These are phyloP conservation scores for Rhagologus leucostigma DNA, from an alignment of 2,113 vertebrate genomes.

Conservation along the genomic window DNA sequence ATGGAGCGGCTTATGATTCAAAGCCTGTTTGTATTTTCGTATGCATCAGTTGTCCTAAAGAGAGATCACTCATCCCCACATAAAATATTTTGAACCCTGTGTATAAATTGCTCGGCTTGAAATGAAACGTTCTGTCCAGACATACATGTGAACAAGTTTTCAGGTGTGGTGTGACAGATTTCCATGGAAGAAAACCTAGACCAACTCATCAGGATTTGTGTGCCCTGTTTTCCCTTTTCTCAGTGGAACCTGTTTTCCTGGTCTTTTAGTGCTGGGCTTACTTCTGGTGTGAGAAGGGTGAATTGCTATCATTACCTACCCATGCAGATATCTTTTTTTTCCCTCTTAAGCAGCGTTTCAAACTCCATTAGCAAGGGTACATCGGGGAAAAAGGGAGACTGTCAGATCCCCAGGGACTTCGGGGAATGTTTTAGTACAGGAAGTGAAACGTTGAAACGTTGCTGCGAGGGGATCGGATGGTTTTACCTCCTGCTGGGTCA, in stretches of 20 bases:
- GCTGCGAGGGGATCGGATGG: slow-evolving; percentile 72
- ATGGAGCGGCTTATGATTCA: background rate
- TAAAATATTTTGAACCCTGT: background rate
- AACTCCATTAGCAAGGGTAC: background rate
- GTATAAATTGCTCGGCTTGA: background rate
- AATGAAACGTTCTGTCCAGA: background rate
- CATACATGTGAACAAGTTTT: background rate
- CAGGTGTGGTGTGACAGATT: background rate
- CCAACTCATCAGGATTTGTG: background rate
- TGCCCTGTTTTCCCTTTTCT: background rate
- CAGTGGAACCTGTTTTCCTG: background rate
- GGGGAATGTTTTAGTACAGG: slow-evolving; percentile 64
- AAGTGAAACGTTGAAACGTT: slow-evolving; percentile 68
- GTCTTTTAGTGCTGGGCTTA: background rate
- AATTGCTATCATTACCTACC: background rate
- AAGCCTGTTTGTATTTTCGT: background rate
- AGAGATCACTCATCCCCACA: background rate
- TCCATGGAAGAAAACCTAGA: background rate
- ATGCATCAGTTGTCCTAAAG: background rate
- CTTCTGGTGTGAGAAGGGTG: background rate
- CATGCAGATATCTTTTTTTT: background rate
- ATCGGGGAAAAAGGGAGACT: background rate
- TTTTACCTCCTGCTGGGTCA: slow-evolving; percentile 64
- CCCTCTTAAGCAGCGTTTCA: background rate
- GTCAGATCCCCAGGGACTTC: slow-evolving; percentile 9